phyloP scores from a whole-genome alignment of 2,888 invertebrate species.

The Amphipyra tragopoginis region DNA sequence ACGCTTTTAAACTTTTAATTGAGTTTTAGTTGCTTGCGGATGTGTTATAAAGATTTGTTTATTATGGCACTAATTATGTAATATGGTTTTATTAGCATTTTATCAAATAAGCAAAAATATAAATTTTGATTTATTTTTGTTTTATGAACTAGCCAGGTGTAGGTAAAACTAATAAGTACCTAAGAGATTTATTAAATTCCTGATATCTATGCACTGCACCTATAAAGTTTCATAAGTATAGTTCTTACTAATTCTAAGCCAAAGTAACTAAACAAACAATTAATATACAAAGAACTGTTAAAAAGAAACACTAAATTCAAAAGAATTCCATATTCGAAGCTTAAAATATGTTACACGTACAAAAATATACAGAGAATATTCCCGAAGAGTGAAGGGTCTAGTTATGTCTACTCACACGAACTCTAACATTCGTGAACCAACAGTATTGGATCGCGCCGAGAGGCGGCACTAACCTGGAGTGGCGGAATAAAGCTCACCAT shows the following conservation, averaged over 20 bases:
- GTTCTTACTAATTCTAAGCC: too few relatives aligned
- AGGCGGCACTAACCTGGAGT: constrained; percentile 57
- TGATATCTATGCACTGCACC: too few relatives aligned
- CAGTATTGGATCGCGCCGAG: constrained; percentile 41
- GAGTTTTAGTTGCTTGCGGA: constrained; percentile 23
- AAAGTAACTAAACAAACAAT: too few relatives aligned
- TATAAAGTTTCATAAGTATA: too few relatives aligned
- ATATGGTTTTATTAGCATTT: constrained; percentile 14
- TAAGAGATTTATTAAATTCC: too few relatives aligned
- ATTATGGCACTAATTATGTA: constrained; percentile 15
- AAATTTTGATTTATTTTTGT: not conserved
- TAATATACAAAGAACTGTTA: not conserved
- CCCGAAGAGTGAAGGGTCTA: constrained; percentile 46
- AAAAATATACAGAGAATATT: constrained; percentile 40
- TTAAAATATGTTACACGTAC: constrained; percentile 15
- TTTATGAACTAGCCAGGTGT: too few relatives aligned
- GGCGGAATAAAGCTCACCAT: constrained; percentile 46
- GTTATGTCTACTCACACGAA: constrained; percentile 45
- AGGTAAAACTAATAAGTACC: too few relatives aligned
- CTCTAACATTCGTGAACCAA: constrained; percentile 49
- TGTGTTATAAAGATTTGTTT: constrained; percentile 22
- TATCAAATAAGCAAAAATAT: too few relatives aligned
- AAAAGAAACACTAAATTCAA: constrained; percentile 6
- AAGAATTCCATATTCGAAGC: not conserved
- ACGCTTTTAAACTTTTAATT: constrained; percentile 32